A percentile compares a stretch with the other conserved stretches of the same genome.
These are phyloP conservation scores for Macropus fuliginosus DNA, from an alignment of 2,797 vertebrate genomes.

Conservation along the genomic window DNA sequence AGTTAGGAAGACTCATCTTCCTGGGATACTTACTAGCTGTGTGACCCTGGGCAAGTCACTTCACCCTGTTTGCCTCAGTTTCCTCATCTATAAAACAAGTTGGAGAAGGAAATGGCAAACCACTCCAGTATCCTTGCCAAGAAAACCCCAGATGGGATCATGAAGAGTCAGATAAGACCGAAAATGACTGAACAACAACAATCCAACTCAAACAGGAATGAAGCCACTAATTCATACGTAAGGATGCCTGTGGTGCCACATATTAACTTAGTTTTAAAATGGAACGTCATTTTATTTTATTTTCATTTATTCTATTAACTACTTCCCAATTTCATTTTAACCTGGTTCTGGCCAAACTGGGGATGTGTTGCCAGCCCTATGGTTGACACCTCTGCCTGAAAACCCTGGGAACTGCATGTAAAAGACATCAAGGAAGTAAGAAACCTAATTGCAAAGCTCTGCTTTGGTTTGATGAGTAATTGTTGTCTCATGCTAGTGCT, in stretches of 20 bases:
- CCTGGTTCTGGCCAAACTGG: not conserved
- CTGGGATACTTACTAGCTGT: not conserved
- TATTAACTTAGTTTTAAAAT: not conserved
- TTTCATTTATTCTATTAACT: not conserved
- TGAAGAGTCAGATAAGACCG: not conserved
- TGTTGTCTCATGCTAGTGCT: not conserved
- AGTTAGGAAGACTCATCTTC: not conserved
- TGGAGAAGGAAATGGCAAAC: not conserved
- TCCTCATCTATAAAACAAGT: conserved; percentile 2
- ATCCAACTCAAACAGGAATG: not conserved
- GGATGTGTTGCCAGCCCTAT: not conserved
- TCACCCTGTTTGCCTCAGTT: not conserved
- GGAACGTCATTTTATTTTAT: not conserved
- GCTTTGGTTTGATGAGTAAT: not conserved
- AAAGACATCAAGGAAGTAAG: not conserved
- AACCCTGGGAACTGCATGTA: not conserved
- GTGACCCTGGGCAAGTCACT: not conserved
- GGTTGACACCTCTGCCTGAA: not conserved
- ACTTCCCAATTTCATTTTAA: not conserved
- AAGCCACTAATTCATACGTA: not conserved
- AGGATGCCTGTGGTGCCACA: not conserved
- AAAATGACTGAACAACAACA: not conserved
- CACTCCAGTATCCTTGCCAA: not conserved
- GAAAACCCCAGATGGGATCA: not conserved
- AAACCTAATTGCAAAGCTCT: not conserved